Evolutionary conservation across 2,797 vertebrate species (phyloP).

Genomic region (Lepilemur septentrionalis): DNA sequence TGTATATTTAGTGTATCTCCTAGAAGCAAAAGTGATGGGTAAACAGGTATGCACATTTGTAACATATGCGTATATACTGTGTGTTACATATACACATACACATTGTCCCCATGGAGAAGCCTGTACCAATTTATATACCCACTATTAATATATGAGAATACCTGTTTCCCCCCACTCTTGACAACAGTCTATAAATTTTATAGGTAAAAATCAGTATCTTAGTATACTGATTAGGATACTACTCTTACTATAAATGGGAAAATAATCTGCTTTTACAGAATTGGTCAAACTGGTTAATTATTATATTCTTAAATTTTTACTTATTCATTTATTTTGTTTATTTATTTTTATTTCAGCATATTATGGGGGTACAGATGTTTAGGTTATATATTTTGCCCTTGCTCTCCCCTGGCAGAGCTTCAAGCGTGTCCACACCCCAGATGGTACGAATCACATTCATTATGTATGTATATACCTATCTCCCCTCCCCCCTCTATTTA

Average conservation of each 20-base stretch:
- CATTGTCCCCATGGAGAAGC: background rate
- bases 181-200: background rate
- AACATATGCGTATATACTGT: background rate
- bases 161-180: background rate
- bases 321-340: too few relatives aligned
- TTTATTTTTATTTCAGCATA: too few relatives aligned
- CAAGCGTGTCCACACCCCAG: too few relatives aligned
- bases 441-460: too few relatives aligned
- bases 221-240: background rate
- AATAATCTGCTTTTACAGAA: constrained; percentile 36
- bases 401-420: too few relatives aligned
- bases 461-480: too few relatives aligned
- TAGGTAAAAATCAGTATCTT: constrained; percentile 10
- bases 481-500: background rate
- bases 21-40: background rate
- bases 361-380: too few relatives aligned
- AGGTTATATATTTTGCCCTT: too few relatives aligned
- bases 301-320: background rate
- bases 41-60: background rate
- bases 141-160: constrained; percentile 9
- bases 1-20: background rate
- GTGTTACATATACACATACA: background rate
- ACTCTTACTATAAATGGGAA: background rate
- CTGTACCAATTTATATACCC: background rate
- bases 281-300: background rate